A percentile compares a stretch with the other conserved stretches of the same genome.
Evolutionary conservation across 2,113 vertebrate species (phyloP).

Genomic region (Sinocyclocheilus maitianheensis): DNA sequence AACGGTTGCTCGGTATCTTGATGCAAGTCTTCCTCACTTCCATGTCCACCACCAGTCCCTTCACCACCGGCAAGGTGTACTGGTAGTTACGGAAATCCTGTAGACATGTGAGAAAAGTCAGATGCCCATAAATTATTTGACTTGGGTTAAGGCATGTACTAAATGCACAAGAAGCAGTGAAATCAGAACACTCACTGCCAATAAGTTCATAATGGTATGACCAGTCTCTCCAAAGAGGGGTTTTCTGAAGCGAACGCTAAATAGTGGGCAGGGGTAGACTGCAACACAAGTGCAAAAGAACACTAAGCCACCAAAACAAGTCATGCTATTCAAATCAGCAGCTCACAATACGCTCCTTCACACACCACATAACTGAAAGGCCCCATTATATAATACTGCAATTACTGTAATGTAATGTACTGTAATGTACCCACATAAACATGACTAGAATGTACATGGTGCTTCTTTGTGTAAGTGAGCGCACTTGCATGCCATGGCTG

Average conservation of each 20-base stretch:
- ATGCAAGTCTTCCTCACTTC: slow-evolving; percentile 97
- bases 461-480: neutral
- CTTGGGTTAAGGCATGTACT: neutral
- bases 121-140: neutral
- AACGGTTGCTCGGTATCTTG: slow-evolving; percentile 97
- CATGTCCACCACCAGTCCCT: slow-evolving; percentile 96
- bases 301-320: neutral
- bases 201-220: slow-evolving; percentile 98
- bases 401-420: slow-evolving; percentile 8
- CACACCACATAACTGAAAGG: neutral
- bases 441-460: neutral
- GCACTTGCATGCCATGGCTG: neutral
- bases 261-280: slow-evolving; percentile 98
- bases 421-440: neutral
- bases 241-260: slow-evolving; percentile 96
- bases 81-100: slow-evolving; percentile 99
- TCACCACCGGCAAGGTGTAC: slow-evolving; percentile 92
- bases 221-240: slow-evolving; percentile 97
- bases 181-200: slow-evolving; percentile 83
- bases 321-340: neutral
- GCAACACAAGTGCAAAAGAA: slow-evolving; percentile 61
- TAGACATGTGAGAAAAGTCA: neutral
- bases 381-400: neutral
- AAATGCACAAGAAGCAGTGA: neutral
- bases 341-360: slow-evolving; percentile 12